A percentile compares a stretch with the other conserved stretches of the same genome.
phyloP scores from a whole-genome alignment of 2,113 vertebrate species.

The Channa argus region DNA sequence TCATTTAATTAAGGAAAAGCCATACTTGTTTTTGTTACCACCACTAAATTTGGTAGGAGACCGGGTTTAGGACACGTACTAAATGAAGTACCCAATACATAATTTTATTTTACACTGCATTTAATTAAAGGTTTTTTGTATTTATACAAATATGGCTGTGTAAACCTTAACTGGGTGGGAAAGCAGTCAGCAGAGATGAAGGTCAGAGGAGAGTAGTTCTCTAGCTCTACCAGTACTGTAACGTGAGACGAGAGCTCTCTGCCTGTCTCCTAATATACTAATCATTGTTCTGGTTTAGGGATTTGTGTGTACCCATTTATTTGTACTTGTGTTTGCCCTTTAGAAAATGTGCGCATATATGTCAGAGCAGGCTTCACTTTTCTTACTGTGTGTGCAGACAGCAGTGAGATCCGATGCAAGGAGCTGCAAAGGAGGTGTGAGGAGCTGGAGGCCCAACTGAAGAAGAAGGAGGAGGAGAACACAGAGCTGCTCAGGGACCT shows the following conservation, averaged over 20 bases:
- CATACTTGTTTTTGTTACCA: not conserved
- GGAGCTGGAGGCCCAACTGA: slow-evolving; percentile 93
- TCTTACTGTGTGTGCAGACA: slow-evolving; percentile 65
- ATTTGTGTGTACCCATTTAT: slow-evolving; percentile 4
- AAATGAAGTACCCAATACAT: not conserved
- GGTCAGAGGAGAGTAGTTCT: slow-evolving; percentile 61
- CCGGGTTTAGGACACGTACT: not conserved
- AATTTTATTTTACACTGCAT: not conserved
- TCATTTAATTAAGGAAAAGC: not conserved
- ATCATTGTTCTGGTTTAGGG: slow-evolving; percentile 13
- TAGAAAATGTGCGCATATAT: not conserved
- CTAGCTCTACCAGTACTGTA: slow-evolving; percentile 65
- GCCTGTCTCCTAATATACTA: slow-evolving; percentile 54
- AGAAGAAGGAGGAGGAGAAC: slow-evolving; percentile 92
- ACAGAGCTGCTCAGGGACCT: slow-evolving; percentile 89
- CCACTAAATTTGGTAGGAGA: not conserved
- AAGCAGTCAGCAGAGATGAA: slow-evolving; percentile 55
- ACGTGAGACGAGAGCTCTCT: slow-evolving; percentile 67
- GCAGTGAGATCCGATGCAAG: slow-evolving; percentile 82
- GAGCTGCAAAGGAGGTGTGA: slow-evolving; percentile 91
- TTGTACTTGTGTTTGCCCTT: not conserved
- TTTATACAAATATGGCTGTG: not conserved
- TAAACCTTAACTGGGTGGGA: not conserved
- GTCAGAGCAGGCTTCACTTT: not conserved
- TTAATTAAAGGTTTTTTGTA: not conserved